Evolutionary conservation across 2,113 vertebrate genomes (phyloP), one percentile per base, ranked within the genome.

Genomic region (Rissa tridactyla): DNA sequence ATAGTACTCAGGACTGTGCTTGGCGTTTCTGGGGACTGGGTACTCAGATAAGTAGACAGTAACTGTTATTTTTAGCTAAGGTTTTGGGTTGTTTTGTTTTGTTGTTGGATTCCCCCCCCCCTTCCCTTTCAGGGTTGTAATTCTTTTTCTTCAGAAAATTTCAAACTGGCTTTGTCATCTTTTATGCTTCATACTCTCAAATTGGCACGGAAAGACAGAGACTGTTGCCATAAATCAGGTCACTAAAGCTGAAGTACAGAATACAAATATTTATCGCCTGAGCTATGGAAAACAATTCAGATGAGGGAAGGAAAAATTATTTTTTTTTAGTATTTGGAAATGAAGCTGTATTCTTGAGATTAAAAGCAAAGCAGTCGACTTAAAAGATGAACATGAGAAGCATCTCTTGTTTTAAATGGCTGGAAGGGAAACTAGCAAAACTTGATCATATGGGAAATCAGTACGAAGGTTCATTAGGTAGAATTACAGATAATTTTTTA

Each of bases 191-290:
- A 46, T 94, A 61, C 47, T 92, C 85, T 96, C 73, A 96, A 83
- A 96, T 94, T 97, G 94, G 84, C 94, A 83, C 26, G 9, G 88
- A 95, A 79, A 94, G 83, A 95, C 92, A 88, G 88, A 94, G 83
- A 60, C 40, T 72, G 73, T 72, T 96, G 91, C 91, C 95, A 94
- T 96, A 92, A 98, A 98, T 91, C 96, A 96, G 97, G 97, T 98
- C 95, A 97, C 60, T 92, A 93, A 96, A 87, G 68, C 90, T 97
- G 91, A 97, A 94, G 69, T 76, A 66, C 75, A 60, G 94, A 96
- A 95, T 95, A 91, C 94, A 96, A 94, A 84, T 96, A 96, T 94
- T 96, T 96, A 78, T 91, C 0, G 36, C 80, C 83, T 93, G 85
- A 94, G 85, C 95, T 93, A 86, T 81, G 84, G 82, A 95, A 95